A percentile compares a stretch with the other conserved stretches of the same genome.
Evolutionary conservation across 2,888 invertebrate species (phyloP).

Genomic region (Diaperis boleti): DNA sequence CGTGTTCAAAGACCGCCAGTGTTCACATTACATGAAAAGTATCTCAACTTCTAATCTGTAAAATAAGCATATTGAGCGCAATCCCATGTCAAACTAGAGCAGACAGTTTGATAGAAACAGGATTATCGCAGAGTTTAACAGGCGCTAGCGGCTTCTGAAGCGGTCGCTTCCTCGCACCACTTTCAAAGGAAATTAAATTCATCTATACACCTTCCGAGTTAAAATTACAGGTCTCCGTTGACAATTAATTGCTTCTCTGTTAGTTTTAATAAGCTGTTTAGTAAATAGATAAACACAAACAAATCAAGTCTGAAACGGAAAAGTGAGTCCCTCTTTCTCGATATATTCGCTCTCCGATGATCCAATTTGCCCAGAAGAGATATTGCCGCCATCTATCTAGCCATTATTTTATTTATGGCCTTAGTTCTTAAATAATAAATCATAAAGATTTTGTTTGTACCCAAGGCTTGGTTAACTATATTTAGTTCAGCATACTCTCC

Average conservation of each 20-base stretch:
- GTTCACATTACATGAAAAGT: slow-evolving; percentile 41
- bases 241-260: background rate
- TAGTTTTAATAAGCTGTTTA: too few species aligned
- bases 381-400: too few species aligned
- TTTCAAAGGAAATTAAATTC: slow-evolving; percentile 51
- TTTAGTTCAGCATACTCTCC: too few species aligned
- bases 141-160: slow-evolving; percentile 23
- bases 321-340: too few species aligned
- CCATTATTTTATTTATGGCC: too few species aligned
- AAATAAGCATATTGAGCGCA: slow-evolving; percentile 45
- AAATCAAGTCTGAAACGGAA: too few species aligned
- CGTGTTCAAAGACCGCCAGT: slow-evolving; percentile 8
- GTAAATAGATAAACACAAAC: too few species aligned
- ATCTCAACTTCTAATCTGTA: slow-evolving; percentile 45
- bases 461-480: too few species aligned
- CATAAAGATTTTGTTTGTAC: too few species aligned
- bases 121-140: slow-evolving; percentile 38
- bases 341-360: too few species aligned
- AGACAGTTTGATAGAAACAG: slow-evolving; percentile 33
- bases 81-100: slow-evolving; percentile 40
- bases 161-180: slow-evolving; percentile 23
- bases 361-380: too few species aligned
- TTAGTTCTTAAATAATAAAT: too few species aligned
- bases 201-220: slow-evolving; percentile 44
- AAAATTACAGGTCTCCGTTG: slow-evolving; percentile 24